These are phyloP conservation scores for Nycticebus coucang DNA, from an alignment of 2,113 vertebrate species.

Conservation along the genomic window DNA sequence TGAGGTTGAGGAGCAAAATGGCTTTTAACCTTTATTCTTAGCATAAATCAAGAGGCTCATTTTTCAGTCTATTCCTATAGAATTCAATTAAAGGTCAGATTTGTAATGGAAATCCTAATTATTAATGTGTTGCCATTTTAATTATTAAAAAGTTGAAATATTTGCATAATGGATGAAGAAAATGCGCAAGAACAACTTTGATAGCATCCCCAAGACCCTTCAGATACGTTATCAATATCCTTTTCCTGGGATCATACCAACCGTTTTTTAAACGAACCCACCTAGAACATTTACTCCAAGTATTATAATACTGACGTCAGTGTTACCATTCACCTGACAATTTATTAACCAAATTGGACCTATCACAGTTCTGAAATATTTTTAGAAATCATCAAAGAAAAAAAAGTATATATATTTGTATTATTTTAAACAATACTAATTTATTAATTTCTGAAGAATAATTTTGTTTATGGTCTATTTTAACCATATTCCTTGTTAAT, in stretches of 20 bases:
- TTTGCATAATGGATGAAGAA: slow-evolving; percentile 89
- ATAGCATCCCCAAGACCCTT: slow-evolving; percentile 73
- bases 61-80: slow-evolving; percentile 88
- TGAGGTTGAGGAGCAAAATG: slow-evolving; percentile 80
- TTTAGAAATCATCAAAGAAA: not conserved
- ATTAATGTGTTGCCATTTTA: slow-evolving; percentile 89
- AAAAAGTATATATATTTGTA: not conserved
- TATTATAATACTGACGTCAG: slow-evolving; percentile 66
- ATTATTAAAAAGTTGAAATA: slow-evolving; percentile 88
- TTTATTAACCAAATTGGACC: slow-evolving; percentile 32
- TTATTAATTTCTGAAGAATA: not conserved
- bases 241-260: slow-evolving; percentile 35
- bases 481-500: not conserved
- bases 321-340: slow-evolving; percentile 30
- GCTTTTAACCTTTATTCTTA: slow-evolving; percentile 89
- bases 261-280: slow-evolving; percentile 66
- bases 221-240: slow-evolving; percentile 72
- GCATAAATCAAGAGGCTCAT: slow-evolving; percentile 89
- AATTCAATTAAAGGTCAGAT: slow-evolving; percentile 92
- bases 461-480: not conserved
- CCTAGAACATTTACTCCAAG: slow-evolving; percentile 69
- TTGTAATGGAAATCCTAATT: slow-evolving; percentile 88
- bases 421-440: not conserved
- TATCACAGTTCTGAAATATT: not conserved
- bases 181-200: slow-evolving; percentile 84